These are phyloP conservation scores for Theropithecus gelada DNA, from an alignment of 2,113 vertebrate genomes.

Conservation along the genomic window DNA sequence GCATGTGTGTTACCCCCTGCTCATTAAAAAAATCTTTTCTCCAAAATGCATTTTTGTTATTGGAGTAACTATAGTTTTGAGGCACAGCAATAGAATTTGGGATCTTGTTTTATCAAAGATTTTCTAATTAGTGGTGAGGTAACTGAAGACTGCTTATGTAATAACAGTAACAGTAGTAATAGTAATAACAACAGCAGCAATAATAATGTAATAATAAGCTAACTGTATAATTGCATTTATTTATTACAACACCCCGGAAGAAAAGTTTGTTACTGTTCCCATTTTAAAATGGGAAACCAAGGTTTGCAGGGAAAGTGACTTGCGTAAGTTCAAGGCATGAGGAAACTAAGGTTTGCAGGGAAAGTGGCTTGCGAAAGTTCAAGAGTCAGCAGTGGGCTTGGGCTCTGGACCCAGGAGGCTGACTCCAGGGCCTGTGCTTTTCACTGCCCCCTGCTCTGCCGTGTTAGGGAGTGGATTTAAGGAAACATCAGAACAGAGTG, in stretches of 20 bases:
- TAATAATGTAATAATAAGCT: neutral
- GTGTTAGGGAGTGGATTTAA: neutral
- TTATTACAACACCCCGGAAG: neutral
- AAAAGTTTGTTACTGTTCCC: neutral
- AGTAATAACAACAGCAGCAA: neutral
- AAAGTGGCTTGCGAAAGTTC: neutral
- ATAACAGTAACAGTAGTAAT: neutral
- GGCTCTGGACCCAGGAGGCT: neutral
- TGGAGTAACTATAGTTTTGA: neutral
- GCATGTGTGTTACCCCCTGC: neutral
- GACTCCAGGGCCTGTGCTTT: neutral
- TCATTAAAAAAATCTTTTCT: neutral
- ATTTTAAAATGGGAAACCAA: neutral
- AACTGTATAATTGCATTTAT: neutral
- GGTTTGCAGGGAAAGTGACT: neutral
- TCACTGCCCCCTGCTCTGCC: neutral
- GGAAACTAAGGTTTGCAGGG: neutral
- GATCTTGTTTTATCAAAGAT: neutral
- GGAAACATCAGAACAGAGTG: neutral
- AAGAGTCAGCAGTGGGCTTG: no score
- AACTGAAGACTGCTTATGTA: neutral
- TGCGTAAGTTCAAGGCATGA: neutral
- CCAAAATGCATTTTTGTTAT: neutral
- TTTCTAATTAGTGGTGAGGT: neutral
- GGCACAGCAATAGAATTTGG: neutral